A percentile compares a stretch with the other conserved stretches of the same genome.
Conservation (phyloP, 2,888 invertebrate genomes). For the Punctoribates punctum region DNA sequence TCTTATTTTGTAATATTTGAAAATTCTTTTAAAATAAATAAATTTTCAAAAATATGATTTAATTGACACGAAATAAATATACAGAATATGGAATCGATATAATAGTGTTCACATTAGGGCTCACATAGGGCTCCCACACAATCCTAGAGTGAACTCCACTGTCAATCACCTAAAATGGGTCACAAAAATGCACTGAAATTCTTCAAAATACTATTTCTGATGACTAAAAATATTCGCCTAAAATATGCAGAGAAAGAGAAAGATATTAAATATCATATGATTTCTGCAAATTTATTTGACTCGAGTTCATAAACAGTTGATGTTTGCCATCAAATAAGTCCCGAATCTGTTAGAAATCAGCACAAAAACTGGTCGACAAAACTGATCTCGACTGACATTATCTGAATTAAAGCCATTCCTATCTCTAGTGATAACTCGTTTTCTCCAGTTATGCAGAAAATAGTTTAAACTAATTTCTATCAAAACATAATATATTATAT, state of each 20-base stretch:
- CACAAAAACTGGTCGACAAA: background rate
- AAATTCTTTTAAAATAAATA: background rate
- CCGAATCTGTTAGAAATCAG: background rate
- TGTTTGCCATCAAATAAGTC: background rate
- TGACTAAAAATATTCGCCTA: constrained; percentile 16
- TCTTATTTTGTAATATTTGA: background rate
- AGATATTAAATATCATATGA: constrained; percentile 1
- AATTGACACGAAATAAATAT: background rate
- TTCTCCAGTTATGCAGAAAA: background rate
- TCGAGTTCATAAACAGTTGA: too few relatives aligned
- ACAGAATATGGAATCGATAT: background rate
- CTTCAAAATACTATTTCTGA: background rate
- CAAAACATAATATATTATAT: background rate
- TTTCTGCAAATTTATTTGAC: too few relatives aligned
- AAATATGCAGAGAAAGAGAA: background rate
- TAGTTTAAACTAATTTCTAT: background rate
- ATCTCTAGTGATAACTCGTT: constrained; percentile 6
- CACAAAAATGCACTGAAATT: background rate
- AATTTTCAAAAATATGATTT: background rate
- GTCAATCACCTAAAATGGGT: constrained; percentile 16
- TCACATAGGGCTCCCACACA: background rate
- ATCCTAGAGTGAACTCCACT: background rate
- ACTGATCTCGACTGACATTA: background rate
- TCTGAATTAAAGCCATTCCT: background rate
- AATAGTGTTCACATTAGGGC: background rate